Evolutionary conservation across 2,797 vertebrate genomes (phyloP).

Genomic region (Manis pentadactyla): DNA sequence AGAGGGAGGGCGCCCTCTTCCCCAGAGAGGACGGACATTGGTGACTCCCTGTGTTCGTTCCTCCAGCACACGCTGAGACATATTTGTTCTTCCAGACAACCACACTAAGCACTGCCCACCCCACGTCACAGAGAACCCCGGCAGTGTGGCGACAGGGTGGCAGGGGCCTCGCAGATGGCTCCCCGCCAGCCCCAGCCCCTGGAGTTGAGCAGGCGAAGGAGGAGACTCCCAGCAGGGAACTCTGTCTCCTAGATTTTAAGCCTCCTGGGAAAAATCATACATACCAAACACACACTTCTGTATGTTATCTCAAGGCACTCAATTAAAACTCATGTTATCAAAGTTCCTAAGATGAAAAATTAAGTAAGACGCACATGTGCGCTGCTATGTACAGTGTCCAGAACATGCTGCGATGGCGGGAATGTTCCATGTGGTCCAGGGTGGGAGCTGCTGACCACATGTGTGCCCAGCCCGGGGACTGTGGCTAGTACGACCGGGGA

Average conservation of each 20-base stretch:
- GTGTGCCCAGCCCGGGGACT: neutral
- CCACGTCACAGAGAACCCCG: neutral
- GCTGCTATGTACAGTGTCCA: neutral
- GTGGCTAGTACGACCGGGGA: neutral
- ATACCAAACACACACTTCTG: neutral
- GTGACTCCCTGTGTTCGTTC: rapidly evolving
- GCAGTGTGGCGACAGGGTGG: neutral
- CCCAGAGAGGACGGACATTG: rapidly evolving
- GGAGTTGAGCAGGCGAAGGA: neutral
- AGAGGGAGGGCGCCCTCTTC: neutral
- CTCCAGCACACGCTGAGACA: rapidly evolving
- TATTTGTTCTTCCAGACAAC: neutral
- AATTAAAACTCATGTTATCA: neutral
- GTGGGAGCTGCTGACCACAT: neutral
- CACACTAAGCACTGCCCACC: rapidly evolving
- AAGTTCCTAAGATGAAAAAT: neutral
- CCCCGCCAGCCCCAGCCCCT: neutral
- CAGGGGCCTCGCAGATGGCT: too few relatives aligned
- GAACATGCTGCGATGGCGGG: rapidly evolving
- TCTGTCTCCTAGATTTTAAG: neutral
- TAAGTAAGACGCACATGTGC: neutral
- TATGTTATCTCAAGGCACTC: rapidly evolving
- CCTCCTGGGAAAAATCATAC: neutral
- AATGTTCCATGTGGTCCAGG: neutral
- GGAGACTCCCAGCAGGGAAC: neutral